phyloP scores from a whole-genome alignment of 1,140 invertebrate species.

The Probaryconus sp. region DNA sequence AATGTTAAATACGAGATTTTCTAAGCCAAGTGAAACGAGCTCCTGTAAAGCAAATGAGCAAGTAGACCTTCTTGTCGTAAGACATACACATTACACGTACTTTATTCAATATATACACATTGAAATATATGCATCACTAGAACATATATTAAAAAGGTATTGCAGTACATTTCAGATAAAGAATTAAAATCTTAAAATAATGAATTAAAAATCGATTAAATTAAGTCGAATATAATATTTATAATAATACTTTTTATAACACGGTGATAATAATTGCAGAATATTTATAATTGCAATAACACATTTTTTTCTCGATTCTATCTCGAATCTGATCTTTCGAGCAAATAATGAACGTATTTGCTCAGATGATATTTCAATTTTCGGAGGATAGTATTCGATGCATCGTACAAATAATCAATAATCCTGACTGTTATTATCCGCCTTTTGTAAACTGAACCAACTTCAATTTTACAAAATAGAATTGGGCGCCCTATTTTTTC shows the following conservation, averaged over 20 bases:
- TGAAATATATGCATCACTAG: constrained; percentile 36
- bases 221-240: constrained; percentile 22
- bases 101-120: constrained; percentile 7
- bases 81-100: constrained; percentile 24
- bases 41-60: constrained; percentile 51
- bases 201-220: constrained; percentile 14
- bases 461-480: constrained; percentile 48
- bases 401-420: constrained; percentile 47
- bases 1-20: constrained; percentile 38
- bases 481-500: constrained; percentile 38
- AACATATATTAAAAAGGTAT: constrained; percentile 42
- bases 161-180: constrained; percentile 31
- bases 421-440: constrained; percentile 34
- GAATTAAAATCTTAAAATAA: background rate
- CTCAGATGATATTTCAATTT: constrained; percentile 34
- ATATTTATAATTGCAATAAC: constrained; percentile 28
- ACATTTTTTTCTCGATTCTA: constrained; percentile 1
- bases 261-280: background rate
- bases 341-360: constrained; percentile 30
- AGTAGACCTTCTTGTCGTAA: constrained; percentile 41
- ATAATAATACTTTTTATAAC: constrained; percentile 4
- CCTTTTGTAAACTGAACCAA: constrained; percentile 39
- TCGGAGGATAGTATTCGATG: constrained; percentile 34
- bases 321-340: constrained; percentile 20
- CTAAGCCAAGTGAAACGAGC: constrained; percentile 34